These are phyloP conservation scores for Pogonus chalceus DNA, from an alignment of 1,140 invertebrate species.

Conservation along the genomic window DNA sequence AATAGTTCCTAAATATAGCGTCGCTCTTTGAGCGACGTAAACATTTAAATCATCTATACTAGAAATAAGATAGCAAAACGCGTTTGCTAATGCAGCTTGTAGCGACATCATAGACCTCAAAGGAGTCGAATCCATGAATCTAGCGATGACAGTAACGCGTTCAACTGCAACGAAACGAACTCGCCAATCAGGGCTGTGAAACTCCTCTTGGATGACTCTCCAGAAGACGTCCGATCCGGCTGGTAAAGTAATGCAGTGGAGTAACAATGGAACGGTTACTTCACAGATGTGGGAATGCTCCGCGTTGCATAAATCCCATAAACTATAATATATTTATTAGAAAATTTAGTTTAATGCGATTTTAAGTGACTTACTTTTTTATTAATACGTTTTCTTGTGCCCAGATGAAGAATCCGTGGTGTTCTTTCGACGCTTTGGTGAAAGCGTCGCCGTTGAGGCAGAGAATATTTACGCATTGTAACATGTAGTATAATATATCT, in stretches of 20 bases:
- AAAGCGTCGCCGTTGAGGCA: slow-evolving; percentile 90
- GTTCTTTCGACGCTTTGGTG: slow-evolving; percentile 75
- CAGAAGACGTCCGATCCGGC: slow-evolving; percentile 91
- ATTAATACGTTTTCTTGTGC: slow-evolving; percentile 93
- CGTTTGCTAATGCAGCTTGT: slow-evolving; percentile 89
- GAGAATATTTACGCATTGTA: slow-evolving; percentile 85
- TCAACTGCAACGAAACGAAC: slow-evolving; percentile 89
- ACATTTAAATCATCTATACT: slow-evolving; percentile 94
- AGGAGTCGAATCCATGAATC: slow-evolving; percentile 85
- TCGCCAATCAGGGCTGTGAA: slow-evolving; percentile 83
- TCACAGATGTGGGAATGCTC: slow-evolving; percentile 89
- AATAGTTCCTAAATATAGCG: slow-evolving; percentile 87
- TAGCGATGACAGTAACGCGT: slow-evolving; percentile 80
- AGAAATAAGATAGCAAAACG: slow-evolving; percentile 92
- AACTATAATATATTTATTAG: slow-evolving; percentile 42
- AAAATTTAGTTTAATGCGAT: background rate
- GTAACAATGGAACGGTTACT: slow-evolving; percentile 76
- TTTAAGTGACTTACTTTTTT: slow-evolving; percentile 61
- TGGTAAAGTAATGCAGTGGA: slow-evolving; percentile 90
- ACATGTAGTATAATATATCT: slow-evolving; percentile 87
- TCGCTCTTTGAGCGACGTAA: slow-evolving; percentile 86
- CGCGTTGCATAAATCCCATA: slow-evolving; percentile 89
- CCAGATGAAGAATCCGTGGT: slow-evolving; percentile 94
- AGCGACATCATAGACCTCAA: slow-evolving; percentile 72
- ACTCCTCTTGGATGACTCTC: slow-evolving; percentile 86